These are phyloP conservation scores for Sesamia inferens DNA, from an alignment of 2,888 invertebrate genomes.

Conservation along the genomic window DNA sequence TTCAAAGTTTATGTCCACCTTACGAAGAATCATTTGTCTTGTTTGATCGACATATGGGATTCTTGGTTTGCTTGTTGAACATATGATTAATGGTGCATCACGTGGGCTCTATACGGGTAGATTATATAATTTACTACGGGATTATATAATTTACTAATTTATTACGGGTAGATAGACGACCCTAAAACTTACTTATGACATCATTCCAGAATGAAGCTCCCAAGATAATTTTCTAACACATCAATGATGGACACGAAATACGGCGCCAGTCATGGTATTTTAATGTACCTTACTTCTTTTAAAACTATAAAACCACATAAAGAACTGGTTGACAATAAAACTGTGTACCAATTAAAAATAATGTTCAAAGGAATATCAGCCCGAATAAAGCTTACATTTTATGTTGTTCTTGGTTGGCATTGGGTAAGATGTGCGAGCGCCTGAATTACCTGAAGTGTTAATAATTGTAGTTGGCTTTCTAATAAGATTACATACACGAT, in stretches of 20 bases:
- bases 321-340: slow-evolving; percentile 57
- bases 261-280: slow-evolving; percentile 21
- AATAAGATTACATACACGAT: slow-evolving; percentile 56
- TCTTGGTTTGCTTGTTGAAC: slow-evolving; percentile 53
- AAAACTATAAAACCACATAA: slow-evolving; percentile 50
- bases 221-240: slow-evolving; percentile 50
- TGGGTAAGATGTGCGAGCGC: slow-evolving; percentile 64
- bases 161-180: slow-evolving; percentile 51
- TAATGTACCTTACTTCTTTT: slow-evolving; percentile 36
- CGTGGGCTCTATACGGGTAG: slow-evolving; percentile 48
- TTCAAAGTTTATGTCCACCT: slow-evolving; percentile 25
- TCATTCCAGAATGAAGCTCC: slow-evolving; percentile 41
- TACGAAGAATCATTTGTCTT: slow-evolving; percentile 64
- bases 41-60: slow-evolving; percentile 56
- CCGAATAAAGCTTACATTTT: slow-evolving; percentile 53
- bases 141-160: too few relatives aligned
- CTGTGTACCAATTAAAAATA: slow-evolving; percentile 57
- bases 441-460: slow-evolving; percentile 65
- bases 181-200: slow-evolving; percentile 50
- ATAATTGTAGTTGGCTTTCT: slow-evolving; percentile 71
- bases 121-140: too few relatives aligned
- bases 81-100: slow-evolving; percentile 66
- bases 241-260: slow-evolving; percentile 24
- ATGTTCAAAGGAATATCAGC: slow-evolving; percentile 52
- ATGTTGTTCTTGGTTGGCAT: slow-evolving; percentile 45